These are phyloP conservation scores for Syngnathus typhle DNA, from an alignment of 2,113 vertebrate species.

Conservation along the genomic window DNA sequence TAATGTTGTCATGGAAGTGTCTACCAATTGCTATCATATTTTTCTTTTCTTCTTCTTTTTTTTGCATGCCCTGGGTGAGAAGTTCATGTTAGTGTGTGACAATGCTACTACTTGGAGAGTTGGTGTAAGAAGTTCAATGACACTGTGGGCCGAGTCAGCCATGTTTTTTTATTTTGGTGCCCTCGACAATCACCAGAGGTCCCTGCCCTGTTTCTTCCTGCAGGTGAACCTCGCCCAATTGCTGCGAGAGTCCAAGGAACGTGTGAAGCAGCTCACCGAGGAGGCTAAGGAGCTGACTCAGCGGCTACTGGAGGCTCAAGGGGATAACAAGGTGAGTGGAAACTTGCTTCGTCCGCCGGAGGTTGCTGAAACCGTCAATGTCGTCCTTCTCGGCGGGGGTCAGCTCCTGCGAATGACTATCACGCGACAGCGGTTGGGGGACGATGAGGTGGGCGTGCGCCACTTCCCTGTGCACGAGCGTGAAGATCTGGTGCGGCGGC, in stretches of 20 bases:
- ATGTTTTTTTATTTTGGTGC: neutral
- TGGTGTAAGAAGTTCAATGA: neutral
- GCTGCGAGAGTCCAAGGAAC: slow-evolving; percentile 84
- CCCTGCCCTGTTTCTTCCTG: neutral
- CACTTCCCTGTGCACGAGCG: slow-evolving; percentile 94
- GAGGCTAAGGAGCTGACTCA: slow-evolving; percentile 92
- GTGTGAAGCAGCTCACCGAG: slow-evolving; percentile 79
- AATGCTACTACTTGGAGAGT: neutral
- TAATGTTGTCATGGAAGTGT: neutral
- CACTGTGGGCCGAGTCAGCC: neutral
- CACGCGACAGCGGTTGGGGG: slow-evolving; percentile 90
- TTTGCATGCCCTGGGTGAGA: too few relatives aligned
- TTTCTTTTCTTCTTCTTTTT: too few relatives aligned
- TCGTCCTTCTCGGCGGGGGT: neutral
- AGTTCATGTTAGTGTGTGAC: neutral
- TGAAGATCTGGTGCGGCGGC: slow-evolving; percentile 85
- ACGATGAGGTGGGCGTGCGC: slow-evolving; percentile 87
- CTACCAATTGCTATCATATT: neutral
- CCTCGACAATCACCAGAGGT: too few relatives aligned
- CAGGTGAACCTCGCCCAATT: slow-evolving; percentile 91
- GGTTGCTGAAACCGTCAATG: neutral
- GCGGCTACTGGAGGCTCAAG: slow-evolving; percentile 86
- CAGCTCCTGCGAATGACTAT: slow-evolving; percentile 97
- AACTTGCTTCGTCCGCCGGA: neutral
- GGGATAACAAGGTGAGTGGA: slow-evolving; percentile 89